These are phyloP conservation scores for Kryptolebias marmoratus DNA, from an alignment of 2,113 vertebrate genomes.

Conservation along the genomic window DNA sequence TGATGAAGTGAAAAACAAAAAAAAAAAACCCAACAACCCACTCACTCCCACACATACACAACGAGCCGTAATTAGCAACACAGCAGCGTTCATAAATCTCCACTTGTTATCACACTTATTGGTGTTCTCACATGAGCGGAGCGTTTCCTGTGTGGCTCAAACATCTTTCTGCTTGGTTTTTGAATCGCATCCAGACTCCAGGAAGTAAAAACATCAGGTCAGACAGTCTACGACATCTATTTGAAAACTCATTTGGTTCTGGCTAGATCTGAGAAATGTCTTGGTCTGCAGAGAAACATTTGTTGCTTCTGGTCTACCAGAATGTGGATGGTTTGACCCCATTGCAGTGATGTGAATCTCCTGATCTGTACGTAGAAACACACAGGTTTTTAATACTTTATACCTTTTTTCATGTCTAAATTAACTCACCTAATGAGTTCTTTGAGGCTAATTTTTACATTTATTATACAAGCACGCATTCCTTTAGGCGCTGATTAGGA, in stretches of 20 bases:
- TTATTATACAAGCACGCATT: too few relatives aligned
- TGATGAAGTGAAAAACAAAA: conserved; percentile 41
- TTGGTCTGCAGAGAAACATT: not conserved
- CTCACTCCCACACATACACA: conserved; percentile 34
- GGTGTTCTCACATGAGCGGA: conserved; percentile 23
- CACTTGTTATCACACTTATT: conserved; percentile 41
- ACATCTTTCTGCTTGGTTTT: not conserved
- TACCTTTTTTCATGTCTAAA: not conserved
- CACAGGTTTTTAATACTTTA: not conserved
- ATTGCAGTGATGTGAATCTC: not conserved
- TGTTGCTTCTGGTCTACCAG: not conserved
- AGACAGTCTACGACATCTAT: not conserved
- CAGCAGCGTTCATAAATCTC: conserved; percentile 56
- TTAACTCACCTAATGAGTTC: too few relatives aligned
- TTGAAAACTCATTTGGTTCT: not conserved
- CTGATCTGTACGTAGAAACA: conserved; percentile 1
- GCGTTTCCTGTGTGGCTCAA: conserved; percentile 9
- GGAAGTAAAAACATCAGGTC: not conserved
- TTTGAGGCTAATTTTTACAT: too few relatives aligned
- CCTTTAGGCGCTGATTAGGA: too few relatives aligned
- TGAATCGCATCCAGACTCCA: not conserved
- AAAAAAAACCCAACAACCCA: conserved; percentile 36
- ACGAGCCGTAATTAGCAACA: conserved; percentile 65
- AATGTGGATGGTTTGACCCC: not conserved
- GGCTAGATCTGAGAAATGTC: too few relatives aligned